phyloP scores from a whole-genome alignment of 2,888 invertebrate species.

The Leptinotarsa juncta region DNA sequence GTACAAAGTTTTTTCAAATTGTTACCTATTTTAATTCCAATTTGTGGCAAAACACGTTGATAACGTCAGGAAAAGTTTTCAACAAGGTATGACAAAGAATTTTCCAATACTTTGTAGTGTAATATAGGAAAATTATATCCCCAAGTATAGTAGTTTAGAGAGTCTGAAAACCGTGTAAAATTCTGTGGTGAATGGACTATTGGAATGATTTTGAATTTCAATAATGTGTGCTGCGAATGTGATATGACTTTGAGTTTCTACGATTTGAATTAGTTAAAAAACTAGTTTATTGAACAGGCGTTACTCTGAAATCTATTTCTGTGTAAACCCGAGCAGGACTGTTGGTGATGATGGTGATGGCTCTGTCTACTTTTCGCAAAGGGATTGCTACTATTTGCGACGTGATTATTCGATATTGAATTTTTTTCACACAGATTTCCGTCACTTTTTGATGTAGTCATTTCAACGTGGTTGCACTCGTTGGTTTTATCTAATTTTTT shows the following conservation, averaged over 20 bases:
- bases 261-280: constrained; percentile 55
- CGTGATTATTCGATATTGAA: constrained; percentile 36
- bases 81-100: no score
- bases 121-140: no score
- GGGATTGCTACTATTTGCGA: constrained; percentile 57
- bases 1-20: no score
- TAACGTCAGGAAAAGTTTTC: no score
- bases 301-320: constrained; percentile 65
- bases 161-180: no score
- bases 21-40: no score
- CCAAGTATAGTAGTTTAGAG: no score
- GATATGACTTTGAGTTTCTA: constrained; percentile 31
- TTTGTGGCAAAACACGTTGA: no score
- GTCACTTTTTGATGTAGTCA: constrained; percentile 59
- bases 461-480: constrained; percentile 41
- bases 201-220: background rate
- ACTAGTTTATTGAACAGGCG: constrained; percentile 57
- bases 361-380: constrained; percentile 47
- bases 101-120: no score
- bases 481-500: constrained; percentile 52
- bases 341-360: constrained; percentile 60
- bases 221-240: background rate
- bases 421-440: constrained; percentile 54
- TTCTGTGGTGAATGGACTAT: background rate
- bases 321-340: constrained; percentile 68